phyloP scores from a whole-genome alignment of 1,140 invertebrate genomes.

The Xylocopa sonorina region DNA sequence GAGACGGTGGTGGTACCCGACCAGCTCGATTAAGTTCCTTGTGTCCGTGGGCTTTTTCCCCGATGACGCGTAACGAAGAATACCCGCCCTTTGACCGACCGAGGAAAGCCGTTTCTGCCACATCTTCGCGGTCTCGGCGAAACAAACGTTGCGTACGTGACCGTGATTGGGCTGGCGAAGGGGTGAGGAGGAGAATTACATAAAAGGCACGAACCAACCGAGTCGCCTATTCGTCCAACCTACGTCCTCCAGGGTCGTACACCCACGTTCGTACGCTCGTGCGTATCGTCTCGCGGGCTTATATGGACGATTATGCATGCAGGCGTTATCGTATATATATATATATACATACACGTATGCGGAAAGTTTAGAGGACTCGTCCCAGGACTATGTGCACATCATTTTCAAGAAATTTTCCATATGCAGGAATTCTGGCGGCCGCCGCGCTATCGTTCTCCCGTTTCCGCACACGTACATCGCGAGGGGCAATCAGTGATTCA shows the following conservation, averaged over 20 bases:
- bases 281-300: constrained; percentile 42
- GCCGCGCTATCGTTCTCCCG: not conserved
- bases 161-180: constrained; percentile 62
- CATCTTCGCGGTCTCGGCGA: constrained; percentile 47
- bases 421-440: not conserved
- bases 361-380: constrained; percentile 31
- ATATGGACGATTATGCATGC: constrained; percentile 59
- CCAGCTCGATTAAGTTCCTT: too few relatives aligned
- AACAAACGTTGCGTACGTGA: constrained; percentile 60
- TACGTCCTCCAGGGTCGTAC: constrained; percentile 77
- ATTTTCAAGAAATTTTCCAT: constrained; percentile 27
- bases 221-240: constrained; percentile 72
- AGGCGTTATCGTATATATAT: constrained; percentile 19
- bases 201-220: constrained; percentile 75
- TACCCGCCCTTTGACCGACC: constrained; percentile 19
- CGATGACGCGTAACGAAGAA: constrained; percentile 9
- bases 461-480: constrained; percentile 16
- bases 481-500: constrained; percentile 11
- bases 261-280: constrained; percentile 67
- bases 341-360: not conserved
- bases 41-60: not conserved
- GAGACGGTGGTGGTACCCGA: too few relatives aligned
- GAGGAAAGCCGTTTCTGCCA: constrained; percentile 28
- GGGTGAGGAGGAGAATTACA: constrained; percentile 69
- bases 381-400: constrained; percentile 14